These are phyloP conservation scores for Pristionchus entomophagus DNA, from an alignment of 2,888 invertebrate genomes.

Conservation along the genomic window DNA sequence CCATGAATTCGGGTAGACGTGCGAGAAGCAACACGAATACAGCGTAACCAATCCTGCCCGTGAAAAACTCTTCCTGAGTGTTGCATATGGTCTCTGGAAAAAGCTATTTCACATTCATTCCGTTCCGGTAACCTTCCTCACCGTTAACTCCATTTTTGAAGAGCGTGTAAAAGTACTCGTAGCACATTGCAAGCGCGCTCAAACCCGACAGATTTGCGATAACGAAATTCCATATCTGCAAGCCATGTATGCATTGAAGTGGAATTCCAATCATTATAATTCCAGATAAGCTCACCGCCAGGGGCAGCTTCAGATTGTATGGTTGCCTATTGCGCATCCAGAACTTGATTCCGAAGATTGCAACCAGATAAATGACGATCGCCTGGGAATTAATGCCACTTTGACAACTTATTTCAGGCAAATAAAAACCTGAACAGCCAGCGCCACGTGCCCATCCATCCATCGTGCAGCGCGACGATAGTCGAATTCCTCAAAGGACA, in stretches of 20 bases:
- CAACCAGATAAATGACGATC: background rate
- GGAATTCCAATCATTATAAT: background rate
- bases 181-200: background rate
- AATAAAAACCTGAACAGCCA: background rate
- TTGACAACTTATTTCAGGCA: background rate
- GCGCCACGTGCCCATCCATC: background rate
- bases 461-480: background rate
- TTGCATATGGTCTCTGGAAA: background rate
- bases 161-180: background rate
- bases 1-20: conserved; percentile 11
- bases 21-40: background rate
- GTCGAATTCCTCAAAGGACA: background rate
- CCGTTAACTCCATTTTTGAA: background rate
- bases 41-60: background rate
- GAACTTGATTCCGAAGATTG: background rate
- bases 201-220: background rate
- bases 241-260: background rate
- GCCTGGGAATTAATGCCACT: background rate
- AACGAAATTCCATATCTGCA: background rate
- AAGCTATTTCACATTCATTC: background rate
- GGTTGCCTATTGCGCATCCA: background rate
- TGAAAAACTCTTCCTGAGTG: background rate
- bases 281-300: background rate
- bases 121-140: no score
- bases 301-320: background rate